A percentile compares a stretch with the other conserved stretches of the same genome.
Evolutionary conservation across 1,140 invertebrate genomes (phyloP).

Genomic region (Sycophaga agraensis): DNA sequence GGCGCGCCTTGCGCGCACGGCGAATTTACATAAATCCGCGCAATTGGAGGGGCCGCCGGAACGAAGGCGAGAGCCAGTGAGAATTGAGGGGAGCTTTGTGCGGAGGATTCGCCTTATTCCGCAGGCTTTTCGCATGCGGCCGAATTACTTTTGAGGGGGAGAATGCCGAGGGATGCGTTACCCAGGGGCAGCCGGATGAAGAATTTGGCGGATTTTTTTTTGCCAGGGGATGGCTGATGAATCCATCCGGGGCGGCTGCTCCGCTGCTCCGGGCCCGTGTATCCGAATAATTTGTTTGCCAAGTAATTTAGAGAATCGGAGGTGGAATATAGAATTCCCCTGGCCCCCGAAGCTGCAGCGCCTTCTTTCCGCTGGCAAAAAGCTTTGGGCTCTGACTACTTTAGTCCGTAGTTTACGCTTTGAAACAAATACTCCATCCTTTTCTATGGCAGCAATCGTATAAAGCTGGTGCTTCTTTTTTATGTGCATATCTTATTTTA

Average conservation of each 20-base stretch:
- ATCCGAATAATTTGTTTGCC: conserved; percentile 1
- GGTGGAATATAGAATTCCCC: too few relatives aligned
- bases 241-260: background rate
- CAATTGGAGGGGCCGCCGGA: background rate
- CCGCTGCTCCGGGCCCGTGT: background rate
- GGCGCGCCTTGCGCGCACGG: background rate
- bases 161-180: background rate
- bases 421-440: too few relatives aligned
- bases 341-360: too few relatives aligned
- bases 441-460: too few relatives aligned
- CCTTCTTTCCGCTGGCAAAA: too few relatives aligned
- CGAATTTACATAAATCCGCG: conserved; percentile 20
- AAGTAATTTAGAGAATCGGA: too few relatives aligned
- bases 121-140: background rate
- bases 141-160: background rate
- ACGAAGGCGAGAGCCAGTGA: background rate
- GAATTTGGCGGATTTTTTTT: background rate
- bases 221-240: background rate
- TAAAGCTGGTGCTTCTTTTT: too few relatives aligned
- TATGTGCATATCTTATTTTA: too few relatives aligned
- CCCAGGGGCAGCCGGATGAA: background rate
- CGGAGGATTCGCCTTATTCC: conserved; percentile 3
- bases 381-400: too few relatives aligned
- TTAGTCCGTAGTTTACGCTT: too few relatives aligned
- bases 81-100: too few relatives aligned